Evolutionary conservation across 2,888 invertebrate genomes (phyloP).

Genomic region (Hipparchia semele): DNA sequence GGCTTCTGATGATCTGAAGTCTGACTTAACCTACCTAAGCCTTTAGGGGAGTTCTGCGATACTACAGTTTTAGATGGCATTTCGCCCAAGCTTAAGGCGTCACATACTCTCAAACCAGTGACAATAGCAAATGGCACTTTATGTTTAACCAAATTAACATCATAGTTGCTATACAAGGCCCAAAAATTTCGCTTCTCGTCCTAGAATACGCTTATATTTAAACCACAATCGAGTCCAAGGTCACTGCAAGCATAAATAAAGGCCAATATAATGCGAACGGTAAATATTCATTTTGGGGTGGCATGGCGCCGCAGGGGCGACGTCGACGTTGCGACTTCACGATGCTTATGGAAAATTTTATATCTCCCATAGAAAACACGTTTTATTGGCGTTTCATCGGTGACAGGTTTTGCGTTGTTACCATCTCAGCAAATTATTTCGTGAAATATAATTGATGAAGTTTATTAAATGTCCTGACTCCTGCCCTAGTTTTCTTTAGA

Average conservation of each 20-base stretch:
- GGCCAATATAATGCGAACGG: conserved; percentile 39
- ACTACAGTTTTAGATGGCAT: no score
- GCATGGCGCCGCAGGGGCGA: conserved; percentile 44
- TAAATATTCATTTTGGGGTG: conserved; percentile 44
- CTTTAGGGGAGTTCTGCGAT: no score
- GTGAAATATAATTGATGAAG: not conserved
- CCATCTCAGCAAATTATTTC: not conserved
- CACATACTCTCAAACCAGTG: not conserved
- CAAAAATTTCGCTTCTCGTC: conserved; percentile 13
- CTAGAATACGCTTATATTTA: conserved; percentile 9
- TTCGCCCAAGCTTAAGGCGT: no score
- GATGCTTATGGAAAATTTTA: conserved; percentile 20
- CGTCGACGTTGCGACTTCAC: conserved; percentile 40
- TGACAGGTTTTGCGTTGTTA: conserved; percentile 2
- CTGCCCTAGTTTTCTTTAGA: not conserved
- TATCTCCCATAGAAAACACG: conserved; percentile 5
- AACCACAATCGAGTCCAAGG: conserved; percentile 24
- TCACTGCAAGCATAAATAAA: conserved; percentile 42
- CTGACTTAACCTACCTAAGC: no score
- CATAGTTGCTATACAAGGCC: not conserved
- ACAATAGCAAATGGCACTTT: not conserved
- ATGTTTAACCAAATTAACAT: not conserved
- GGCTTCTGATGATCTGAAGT: no score
- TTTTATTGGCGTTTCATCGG: conserved; percentile 12
- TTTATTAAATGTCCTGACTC: not conserved